These are phyloP conservation scores for Drosophila cognata DNA, from an alignment of 2,888 invertebrate genomes.

Conservation along the genomic window DNA sequence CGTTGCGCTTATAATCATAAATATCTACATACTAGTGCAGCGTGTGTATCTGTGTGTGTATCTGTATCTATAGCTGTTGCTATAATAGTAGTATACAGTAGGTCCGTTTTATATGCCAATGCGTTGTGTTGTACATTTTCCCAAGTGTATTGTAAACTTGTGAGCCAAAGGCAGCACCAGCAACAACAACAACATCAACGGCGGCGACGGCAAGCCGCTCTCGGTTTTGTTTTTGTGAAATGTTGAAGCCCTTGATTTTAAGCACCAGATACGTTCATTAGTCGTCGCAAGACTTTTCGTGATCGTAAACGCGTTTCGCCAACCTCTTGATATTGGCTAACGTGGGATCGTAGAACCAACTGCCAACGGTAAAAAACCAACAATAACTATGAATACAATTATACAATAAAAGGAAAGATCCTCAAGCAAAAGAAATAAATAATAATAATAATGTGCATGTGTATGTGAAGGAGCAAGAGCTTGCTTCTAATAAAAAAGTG, in stretches of 20 bases:
- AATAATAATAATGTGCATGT: constrained; percentile 1
- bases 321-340: constrained; percentile 50
- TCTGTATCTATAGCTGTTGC: constrained; percentile 21
- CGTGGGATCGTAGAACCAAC: constrained; percentile 24
- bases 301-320: constrained; percentile 79
- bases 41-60: constrained; percentile 25
- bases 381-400: constrained; percentile 5
- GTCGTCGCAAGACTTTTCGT: constrained; percentile 82
- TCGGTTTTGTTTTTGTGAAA: constrained; percentile 76
- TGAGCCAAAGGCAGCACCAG: constrained; percentile 33
- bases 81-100: constrained; percentile 49
- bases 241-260: constrained; percentile 83
- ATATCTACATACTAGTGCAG: constrained; percentile 65
- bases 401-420: constrained; percentile 1
- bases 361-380: constrained; percentile 42
- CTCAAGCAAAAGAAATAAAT: neutral
- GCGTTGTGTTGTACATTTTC: constrained; percentile 76
- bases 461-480: neutral
- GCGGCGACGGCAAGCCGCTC: constrained; percentile 36
- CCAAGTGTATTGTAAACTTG: constrained; percentile 74
- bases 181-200: constrained; percentile 29
- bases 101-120: constrained; percentile 64
- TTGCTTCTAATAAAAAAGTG: constrained; percentile 5
- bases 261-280: constrained; percentile 81
- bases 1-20: constrained; percentile 72